Evolutionary conservation across 2,797 vertebrate species (phyloP).

Genomic region (Pangasius macronema): DNA sequence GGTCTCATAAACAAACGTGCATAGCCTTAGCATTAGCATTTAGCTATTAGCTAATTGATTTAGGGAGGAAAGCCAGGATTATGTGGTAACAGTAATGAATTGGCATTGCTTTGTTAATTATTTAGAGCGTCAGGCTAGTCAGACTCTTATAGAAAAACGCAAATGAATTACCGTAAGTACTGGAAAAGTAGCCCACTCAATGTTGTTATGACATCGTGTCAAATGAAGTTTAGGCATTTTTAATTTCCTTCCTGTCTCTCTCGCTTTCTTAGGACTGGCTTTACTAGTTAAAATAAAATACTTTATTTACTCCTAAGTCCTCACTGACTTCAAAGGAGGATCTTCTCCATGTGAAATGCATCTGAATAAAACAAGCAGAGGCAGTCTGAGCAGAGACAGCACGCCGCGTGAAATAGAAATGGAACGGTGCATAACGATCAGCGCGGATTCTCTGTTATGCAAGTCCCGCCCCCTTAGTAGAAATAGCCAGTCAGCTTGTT

Average conservation of each 20-base stretch:
- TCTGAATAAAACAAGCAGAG: not conserved
- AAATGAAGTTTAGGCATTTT: not conserved
- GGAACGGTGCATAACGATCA: not conserved
- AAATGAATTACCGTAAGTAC: not conserved
- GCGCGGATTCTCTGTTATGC: not conserved
- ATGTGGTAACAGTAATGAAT: not conserved
- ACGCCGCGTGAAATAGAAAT: not conserved
- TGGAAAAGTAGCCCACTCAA: not conserved
- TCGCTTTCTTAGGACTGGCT: not conserved
- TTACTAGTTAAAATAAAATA: not conserved
- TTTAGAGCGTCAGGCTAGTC: not conserved
- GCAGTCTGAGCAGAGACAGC: not conserved
- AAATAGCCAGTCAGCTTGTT: not conserved
- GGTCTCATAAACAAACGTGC: not conserved
- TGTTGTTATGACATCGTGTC: not conserved
- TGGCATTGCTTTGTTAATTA: not conserved
- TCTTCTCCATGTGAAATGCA: not conserved
- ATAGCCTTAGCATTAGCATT: slow-evolving; percentile 24
- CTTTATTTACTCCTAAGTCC: not conserved
- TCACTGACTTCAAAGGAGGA: not conserved
- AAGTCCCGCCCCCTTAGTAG: not conserved
- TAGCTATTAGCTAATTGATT: slow-evolving; percentile 27
- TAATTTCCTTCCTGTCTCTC: not conserved
- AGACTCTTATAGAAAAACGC: not conserved
- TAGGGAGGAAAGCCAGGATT: not conserved